Evolutionary conservation across 53 echinoderm and acorn worm species (phyloP), one percentile per base, ranked within the genome.

Genomic region (Astropecten irregularis): DNA sequence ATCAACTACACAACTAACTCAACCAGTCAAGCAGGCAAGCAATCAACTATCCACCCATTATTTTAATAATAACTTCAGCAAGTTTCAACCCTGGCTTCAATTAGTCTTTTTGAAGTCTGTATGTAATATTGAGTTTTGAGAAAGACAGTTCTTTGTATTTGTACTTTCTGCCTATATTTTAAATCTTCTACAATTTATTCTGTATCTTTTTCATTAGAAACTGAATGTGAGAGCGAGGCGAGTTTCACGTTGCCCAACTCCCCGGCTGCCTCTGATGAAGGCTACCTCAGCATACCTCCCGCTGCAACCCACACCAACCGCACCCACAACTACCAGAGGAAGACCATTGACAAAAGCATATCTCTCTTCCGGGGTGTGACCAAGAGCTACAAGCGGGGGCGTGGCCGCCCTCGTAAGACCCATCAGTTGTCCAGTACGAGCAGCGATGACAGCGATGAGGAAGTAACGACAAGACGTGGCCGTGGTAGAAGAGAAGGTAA

Each of bases 401-500:
- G 90, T 18, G 91, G 69, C 65, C 90, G 87, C 39, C 90, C 88
- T 23, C 91, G 85, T 23, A 92, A 85, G 82, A 73, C 53, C 57
- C 77, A 59, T n/a, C 69, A 51, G 28, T 42, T 50, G 32, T 69
- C 69, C 25, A 73, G 72, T 37, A 55, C 49, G 10, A 72, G 68
- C 22, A 72, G 72, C 26, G 91, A 83, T 25, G 91, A 90, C 51
- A 84, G 91, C 27, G 81, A 90, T 13, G 85, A 71, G 16, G 84
- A 87, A 25, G 71, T 81, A 8, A 71, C 84, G 1, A 74, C 61
- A 1, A 87, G 88, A 30, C 76, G 95, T 15, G 95, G 95, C 0
- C 90, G 93, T 34, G 95, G 95, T 3, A 68, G 95, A 13, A 48
- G 95, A 76, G 92, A 93, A 85, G 95, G 95, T 94, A 79, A 42